Percentiles rank a stretch among this genome's conserved stretches.
Evolutionary conservation across 2,797 vertebrate species (phyloP).

Genomic region (Melanogrammus aeglefinus): DNA sequence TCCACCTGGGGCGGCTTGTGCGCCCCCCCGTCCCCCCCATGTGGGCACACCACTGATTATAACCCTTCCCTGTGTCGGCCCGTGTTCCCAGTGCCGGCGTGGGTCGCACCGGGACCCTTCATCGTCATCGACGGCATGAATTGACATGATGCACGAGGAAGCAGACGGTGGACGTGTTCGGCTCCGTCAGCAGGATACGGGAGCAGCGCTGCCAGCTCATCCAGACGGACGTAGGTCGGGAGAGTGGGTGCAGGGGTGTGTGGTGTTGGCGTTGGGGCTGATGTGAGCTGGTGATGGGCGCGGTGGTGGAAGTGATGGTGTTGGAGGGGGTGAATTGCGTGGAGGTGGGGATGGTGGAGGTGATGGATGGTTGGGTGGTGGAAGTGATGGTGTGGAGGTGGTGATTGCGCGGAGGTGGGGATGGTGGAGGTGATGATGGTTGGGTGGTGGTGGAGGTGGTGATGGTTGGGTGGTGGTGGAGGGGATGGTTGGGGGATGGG

Average conservation of each 20-base stretch:
- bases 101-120: constrained; percentile 95
- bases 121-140: constrained; percentile 97
- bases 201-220: constrained; percentile 95
- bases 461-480: background rate
- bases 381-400: background rate
- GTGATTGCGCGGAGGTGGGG: background rate
- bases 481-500: background rate
- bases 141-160: constrained; percentile 98
- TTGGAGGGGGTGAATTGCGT: background rate
- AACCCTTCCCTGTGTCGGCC: background rate
- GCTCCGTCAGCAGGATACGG: constrained; percentile 89
- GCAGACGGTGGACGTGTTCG: constrained; percentile 89
- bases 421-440: background rate
- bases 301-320: background rate
- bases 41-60: constrained; percentile 9
- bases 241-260: background rate
- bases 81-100: constrained; percentile 83
- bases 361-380: background rate
- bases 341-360: background rate
- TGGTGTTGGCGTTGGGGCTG: background rate
- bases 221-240: constrained; percentile 90
- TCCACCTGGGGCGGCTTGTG: too few species aligned
- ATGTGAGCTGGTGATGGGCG: background rate
- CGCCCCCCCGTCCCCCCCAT: too few species aligned
- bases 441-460: too few species aligned